These are phyloP conservation scores for Girardia tigrina DNA, from an alignment of 2,888 invertebrate species.

Conservation along the genomic window DNA sequence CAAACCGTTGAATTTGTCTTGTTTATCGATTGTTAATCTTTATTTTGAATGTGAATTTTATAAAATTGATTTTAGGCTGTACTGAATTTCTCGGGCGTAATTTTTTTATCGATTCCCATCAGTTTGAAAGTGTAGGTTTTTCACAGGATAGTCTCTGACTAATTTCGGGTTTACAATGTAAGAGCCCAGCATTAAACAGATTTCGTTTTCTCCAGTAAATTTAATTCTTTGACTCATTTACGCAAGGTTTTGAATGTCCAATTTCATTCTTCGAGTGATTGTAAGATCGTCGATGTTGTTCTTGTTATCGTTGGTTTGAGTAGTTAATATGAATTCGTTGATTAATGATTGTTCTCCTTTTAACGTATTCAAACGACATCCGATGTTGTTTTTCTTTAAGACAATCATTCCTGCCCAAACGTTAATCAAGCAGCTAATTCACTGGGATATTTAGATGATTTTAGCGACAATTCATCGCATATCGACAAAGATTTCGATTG, in stretches of 20 bases:
- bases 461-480: constrained; percentile 30
- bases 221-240: constrained; percentile 83
- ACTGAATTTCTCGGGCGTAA: no score
- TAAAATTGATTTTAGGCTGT: no score
- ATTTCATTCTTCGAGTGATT: constrained; percentile 78
- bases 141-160: not conserved
- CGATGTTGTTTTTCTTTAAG: constrained; percentile 81
- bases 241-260: constrained; percentile 80
- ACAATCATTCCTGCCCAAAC: constrained; percentile 88
- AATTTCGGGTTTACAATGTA: not conserved
- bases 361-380: constrained; percentile 80
- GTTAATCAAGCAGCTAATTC: constrained; percentile 53
- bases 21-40: no score
- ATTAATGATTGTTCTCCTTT: constrained; percentile 85
- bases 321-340: constrained; percentile 82
- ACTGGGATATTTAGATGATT: constrained; percentile 42
- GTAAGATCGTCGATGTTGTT: constrained; percentile 54
- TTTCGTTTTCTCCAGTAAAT: constrained; percentile 64
- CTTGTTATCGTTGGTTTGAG: constrained; percentile 51
- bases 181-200: constrained; percentile 73
- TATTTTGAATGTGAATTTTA: no score
- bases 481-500: not conserved
- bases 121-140: constrained; percentile 62
- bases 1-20: no score
- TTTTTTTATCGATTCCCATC: no score